Evolutionary conservation across 2,113 vertebrate genomes (phyloP).

Genomic region (Cairina moschata): DNA sequence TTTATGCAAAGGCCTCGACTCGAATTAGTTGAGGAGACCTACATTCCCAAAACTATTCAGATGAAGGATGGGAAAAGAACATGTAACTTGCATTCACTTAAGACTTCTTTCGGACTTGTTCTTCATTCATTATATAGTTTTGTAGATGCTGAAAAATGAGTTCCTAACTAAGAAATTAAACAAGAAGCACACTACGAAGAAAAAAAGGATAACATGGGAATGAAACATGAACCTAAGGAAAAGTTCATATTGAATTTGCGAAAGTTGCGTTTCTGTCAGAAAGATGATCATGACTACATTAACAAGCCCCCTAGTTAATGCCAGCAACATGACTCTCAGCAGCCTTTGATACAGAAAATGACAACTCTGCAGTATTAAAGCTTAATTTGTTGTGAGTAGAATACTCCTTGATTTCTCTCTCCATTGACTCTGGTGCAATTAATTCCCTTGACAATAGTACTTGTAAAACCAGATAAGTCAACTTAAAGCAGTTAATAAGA

Average conservation of each 20-base stretch:
- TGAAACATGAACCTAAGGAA: constrained; percentile 41
- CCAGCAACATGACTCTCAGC: constrained; percentile 15
- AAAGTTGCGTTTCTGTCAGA: constrained; percentile 41
- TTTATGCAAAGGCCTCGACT: background rate
- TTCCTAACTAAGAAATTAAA: background rate
- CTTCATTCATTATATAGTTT: background rate
- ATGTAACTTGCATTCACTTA: background rate
- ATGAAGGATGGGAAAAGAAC: background rate
- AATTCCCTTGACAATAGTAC: background rate
- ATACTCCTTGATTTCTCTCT: constrained; percentile 31
- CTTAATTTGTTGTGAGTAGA: constrained; percentile 36
- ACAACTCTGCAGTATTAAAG: constrained; percentile 27
- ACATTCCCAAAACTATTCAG: background rate
- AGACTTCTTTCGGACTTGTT: background rate
- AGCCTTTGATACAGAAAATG: constrained; percentile 27
- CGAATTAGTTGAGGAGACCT: background rate
- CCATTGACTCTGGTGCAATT: background rate
- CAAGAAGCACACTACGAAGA: background rate
- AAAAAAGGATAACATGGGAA: constrained; percentile 10
- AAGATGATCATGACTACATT: background rate
- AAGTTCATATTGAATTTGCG: constrained; percentile 15
- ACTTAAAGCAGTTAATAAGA: constrained; percentile 15
- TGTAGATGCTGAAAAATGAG: background rate
- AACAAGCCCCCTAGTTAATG: constrained; percentile 39
- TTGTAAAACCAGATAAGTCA: background rate